Percentiles rank a stretch among this genome's conserved stretches.
These are phyloP conservation scores for Papilio polyxenes DNA, from an alignment of 1,140 invertebrate species.

Conservation along the genomic window DNA sequence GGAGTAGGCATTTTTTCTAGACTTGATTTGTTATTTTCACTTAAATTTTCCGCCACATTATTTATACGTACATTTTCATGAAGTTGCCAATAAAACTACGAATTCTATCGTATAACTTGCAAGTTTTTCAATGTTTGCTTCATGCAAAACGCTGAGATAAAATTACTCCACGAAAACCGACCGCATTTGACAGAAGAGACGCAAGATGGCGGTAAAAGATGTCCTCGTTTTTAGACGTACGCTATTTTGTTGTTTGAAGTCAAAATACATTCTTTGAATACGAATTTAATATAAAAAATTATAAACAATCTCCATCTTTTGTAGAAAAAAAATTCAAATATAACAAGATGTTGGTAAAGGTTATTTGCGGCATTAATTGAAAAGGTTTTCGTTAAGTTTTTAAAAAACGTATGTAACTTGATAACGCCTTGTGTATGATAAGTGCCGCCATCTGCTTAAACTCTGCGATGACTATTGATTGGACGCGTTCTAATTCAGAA, in stretches of 20 bases:
- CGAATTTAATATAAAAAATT: slow-evolving; percentile 22
- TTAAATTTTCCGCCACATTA: slow-evolving; percentile 74
- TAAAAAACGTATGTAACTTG: slow-evolving; percentile 44
- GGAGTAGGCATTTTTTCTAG: slow-evolving; percentile 3
- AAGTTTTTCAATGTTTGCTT: slow-evolving; percentile 62
- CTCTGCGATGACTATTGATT: slow-evolving; percentile 57
- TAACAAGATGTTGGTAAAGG: not conserved
- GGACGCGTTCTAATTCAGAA: slow-evolving; percentile 54
- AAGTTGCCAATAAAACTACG: slow-evolving; percentile 70
- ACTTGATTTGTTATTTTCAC: slow-evolving; percentile 42
- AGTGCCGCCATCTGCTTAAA: slow-evolving; percentile 63
- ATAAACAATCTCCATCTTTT: not conserved
- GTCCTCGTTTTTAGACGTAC: slow-evolving; percentile 42
- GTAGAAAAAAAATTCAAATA: not conserved
- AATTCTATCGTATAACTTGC: slow-evolving; percentile 54
- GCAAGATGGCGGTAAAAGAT: slow-evolving; percentile 74
- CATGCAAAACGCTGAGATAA: slow-evolving; percentile 58
- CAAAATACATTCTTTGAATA: slow-evolving; percentile 15
- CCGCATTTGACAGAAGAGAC: slow-evolving; percentile 67
- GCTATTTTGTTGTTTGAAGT: slow-evolving; percentile 31
- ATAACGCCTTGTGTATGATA: slow-evolving; percentile 38
- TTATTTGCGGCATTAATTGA: not conserved
- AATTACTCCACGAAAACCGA: slow-evolving; percentile 66
- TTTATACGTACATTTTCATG: slow-evolving; percentile 57
- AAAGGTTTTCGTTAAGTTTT: not conserved